phyloP scores from a whole-genome alignment of 2,113 vertebrate species.

The Hydropotes inermis region DNA sequence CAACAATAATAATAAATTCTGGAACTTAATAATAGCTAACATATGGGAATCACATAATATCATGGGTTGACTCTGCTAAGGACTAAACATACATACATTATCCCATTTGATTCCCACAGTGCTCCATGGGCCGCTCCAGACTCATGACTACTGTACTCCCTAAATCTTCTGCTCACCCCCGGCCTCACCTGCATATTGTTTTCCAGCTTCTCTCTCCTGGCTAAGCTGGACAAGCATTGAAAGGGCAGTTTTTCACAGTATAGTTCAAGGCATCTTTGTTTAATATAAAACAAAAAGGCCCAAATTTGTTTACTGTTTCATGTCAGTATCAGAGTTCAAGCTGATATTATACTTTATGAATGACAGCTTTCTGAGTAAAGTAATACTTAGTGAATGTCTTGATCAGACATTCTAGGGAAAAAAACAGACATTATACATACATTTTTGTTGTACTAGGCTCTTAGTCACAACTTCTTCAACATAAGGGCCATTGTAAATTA shows the following conservation, averaged over 20 bases:
- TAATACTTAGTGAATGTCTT: neutral
- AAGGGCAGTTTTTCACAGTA: neutral
- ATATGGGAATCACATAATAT: neutral
- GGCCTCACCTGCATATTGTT: neutral
- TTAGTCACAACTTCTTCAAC: neutral
- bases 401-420: neutral
- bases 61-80: neutral
- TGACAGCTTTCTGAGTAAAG: neutral
- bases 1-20: neutral
- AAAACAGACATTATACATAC: neutral
- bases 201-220: neutral
- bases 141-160: neutral
- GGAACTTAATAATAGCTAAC: neutral
- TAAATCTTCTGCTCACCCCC: neutral
- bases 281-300: neutral
- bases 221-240: neutral
- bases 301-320: neutral
- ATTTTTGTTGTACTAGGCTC: neutral
- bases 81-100: neutral
- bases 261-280: neutral
- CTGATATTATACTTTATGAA: neutral
- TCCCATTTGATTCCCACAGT: neutral
- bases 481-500: neutral
- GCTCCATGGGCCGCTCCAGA: neutral
- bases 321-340: neutral